A percentile compares a stretch with the other conserved stretches of the same genome.
These are phyloP conservation scores for Trichonephila inaurata DNA, from an alignment of 1,140 invertebrate genomes.

Conservation along the genomic window DNA sequence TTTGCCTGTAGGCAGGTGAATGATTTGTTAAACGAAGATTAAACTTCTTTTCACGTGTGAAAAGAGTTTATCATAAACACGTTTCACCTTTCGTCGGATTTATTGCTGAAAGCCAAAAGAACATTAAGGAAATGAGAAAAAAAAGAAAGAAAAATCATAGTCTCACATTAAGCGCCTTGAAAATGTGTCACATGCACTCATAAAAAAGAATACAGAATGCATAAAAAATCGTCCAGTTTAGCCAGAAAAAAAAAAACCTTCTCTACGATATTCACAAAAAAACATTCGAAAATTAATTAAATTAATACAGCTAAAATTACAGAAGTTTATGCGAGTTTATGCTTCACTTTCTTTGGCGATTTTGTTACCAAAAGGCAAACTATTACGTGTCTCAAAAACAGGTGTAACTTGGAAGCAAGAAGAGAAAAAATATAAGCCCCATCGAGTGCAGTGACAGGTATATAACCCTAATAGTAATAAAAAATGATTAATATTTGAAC, in stretches of 20 bases:
- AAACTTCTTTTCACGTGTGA: constrained; percentile 51
- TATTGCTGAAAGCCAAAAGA: constrained; percentile 48
- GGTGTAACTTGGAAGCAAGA: constrained; percentile 55
- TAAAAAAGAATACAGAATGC: not conserved
- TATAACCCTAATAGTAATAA: constrained; percentile 73
- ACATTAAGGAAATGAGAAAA: not conserved
- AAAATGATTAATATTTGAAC: constrained; percentile 75
- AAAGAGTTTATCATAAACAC: constrained; percentile 64
- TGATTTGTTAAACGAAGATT: constrained; percentile 49
- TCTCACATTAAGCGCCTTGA: not conserved
- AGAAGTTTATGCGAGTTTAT: constrained; percentile 27
- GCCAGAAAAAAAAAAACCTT: constrained; percentile 4
- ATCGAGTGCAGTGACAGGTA: constrained; percentile 58
- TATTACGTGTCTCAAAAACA: constrained; percentile 65
- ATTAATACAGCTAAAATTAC: constrained; percentile 55
- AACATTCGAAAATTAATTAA: constrained; percentile 66
- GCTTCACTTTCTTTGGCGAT: constrained; percentile 23
- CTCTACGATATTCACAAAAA: constrained; percentile 41
- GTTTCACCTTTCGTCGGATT: constrained; percentile 60
- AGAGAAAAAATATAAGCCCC: not conserved
- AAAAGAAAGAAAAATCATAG: not conserved
- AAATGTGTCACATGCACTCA: not conserved
- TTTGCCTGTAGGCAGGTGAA: constrained; percentile 44
- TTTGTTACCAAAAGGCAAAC: constrained; percentile 30
- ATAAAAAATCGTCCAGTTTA: not conserved